Evolutionary conservation across 1,140 invertebrate genomes (phyloP), one percentile per base, ranked within the genome.

Genomic region (Hyposmocoma kahamanoa): DNA sequence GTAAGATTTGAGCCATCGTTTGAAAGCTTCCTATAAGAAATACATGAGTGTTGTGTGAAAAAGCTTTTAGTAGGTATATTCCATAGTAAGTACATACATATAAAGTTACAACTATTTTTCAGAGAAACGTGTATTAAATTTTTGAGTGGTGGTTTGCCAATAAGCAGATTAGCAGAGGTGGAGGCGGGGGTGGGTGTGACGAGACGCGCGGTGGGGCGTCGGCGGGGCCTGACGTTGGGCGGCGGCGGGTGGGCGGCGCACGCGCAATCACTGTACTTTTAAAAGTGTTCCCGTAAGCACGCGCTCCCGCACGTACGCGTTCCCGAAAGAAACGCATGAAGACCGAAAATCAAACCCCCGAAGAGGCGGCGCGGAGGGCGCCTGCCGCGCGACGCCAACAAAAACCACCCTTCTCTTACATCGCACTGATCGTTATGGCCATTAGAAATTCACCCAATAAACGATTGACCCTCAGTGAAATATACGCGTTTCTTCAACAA

Each of bases 401-500:
- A 73, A 99, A 99, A 67, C 97, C 97, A 1, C 97, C 97, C 0
- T 96, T 95, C 62, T 98, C 96, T 3, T 99, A 99, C 81, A 99
- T 99, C 50, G 96, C 97, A 1, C 88, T 99, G 38, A 99, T 99
- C 22, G 97, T 97, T 0, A 98, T 98, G 95, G 97, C 97, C 0
- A 99, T 99, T 47, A 95, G 98, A 70, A 93, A 93, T 58, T 97
- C 96, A 10, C 95, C 96, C 0, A 90, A 90, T 3, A 96, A 96
- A 67, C 83, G 92, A 24, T 85, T 98, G 3, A 97, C 96, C 0
- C 88, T 98, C 0, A 95, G 92, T 48, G 96, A 97, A 86, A 98
- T 98, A 30, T 97, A 97, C 71, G 90, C 92, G 10, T 97, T 94
- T 72, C 87, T 97, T 0, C 94, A 96, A 61, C 88, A 89, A 58